Evolutionary conservation across 2,113 vertebrate genomes (phyloP).

Genomic region (Sialia sialis): DNA sequence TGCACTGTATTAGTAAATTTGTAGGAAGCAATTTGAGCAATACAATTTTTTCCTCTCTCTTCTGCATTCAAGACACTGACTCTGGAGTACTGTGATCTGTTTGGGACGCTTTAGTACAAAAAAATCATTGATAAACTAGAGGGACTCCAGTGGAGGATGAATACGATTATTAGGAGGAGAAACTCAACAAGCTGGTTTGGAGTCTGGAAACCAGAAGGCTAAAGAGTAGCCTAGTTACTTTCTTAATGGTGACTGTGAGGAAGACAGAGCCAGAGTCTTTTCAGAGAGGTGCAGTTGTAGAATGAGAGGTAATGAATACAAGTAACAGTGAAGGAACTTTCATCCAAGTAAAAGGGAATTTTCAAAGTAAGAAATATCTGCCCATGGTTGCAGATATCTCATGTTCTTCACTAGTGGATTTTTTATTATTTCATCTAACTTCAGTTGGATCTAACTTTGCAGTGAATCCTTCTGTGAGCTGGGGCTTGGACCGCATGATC

Average conservation of each 20-base stretch:
- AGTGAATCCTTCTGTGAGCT: background rate
- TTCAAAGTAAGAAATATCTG: background rate
- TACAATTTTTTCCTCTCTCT: background rate
- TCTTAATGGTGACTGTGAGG: background rate
- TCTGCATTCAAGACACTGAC: background rate
- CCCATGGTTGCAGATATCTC: background rate
- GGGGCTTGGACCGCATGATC: background rate
- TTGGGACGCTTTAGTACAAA: background rate
- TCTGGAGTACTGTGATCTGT: background rate
- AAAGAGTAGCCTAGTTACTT: background rate
- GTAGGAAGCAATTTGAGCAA: background rate
- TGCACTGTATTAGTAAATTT: background rate
- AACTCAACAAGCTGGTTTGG: background rate
- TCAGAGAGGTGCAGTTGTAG: background rate
- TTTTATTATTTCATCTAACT: background rate
- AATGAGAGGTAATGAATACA: background rate
- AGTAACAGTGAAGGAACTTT: background rate
- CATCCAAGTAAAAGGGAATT: background rate
- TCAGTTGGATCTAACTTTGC: background rate
- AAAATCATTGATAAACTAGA: background rate
- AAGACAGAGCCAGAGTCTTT: background rate
- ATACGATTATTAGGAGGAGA: background rate
- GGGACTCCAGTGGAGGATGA: background rate
- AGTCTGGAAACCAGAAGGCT: background rate
- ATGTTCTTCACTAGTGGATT: background rate